A percentile compares a stretch with the other conserved stretches of the same genome.
These are phyloP conservation scores for Monodelphis domestica DNA, from an alignment of 2,797 vertebrate genomes.

Conservation along the genomic window DNA sequence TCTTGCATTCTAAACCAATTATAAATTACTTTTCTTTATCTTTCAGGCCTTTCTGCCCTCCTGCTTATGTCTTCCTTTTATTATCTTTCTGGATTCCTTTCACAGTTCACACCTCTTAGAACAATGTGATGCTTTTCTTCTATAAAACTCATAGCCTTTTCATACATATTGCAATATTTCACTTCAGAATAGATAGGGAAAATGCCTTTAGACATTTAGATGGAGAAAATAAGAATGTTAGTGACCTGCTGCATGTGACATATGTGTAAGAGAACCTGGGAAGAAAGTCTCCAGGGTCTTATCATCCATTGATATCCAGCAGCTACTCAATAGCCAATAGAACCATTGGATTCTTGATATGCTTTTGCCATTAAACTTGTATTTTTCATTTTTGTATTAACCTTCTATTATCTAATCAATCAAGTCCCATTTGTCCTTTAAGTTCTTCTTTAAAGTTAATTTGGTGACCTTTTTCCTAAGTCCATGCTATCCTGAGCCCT, in stretches of 20 bases:
- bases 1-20: slow-evolving; percentile 40
- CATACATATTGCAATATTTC: neutral
- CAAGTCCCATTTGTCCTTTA: neutral
- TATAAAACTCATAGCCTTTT: slow-evolving; percentile 34
- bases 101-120: slow-evolving; percentile 3
- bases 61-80: slow-evolving; percentile 8
- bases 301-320: neutral
- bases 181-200: neutral
- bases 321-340: neutral
- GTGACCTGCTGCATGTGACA: neutral
- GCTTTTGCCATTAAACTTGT: neutral
- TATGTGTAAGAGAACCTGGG: neutral
- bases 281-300: neutral
- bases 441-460: neutral
- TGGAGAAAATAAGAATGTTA: neutral
- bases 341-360: neutral
- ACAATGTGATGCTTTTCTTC: slow-evolving; percentile 4
- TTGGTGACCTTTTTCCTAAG: neutral
- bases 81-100: slow-evolving; percentile 29
- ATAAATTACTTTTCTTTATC: slow-evolving; percentile 51
- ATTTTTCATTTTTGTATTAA: neutral
- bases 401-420: neutral
- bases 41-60: slow-evolving; percentile 33
- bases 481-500: neutral
- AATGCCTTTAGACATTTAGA: neutral